Evolutionary conservation across 1,140 invertebrate genomes (phyloP), one percentile per base, ranked within the genome.

Genomic region (Caenorhabditis brenneri): DNA sequence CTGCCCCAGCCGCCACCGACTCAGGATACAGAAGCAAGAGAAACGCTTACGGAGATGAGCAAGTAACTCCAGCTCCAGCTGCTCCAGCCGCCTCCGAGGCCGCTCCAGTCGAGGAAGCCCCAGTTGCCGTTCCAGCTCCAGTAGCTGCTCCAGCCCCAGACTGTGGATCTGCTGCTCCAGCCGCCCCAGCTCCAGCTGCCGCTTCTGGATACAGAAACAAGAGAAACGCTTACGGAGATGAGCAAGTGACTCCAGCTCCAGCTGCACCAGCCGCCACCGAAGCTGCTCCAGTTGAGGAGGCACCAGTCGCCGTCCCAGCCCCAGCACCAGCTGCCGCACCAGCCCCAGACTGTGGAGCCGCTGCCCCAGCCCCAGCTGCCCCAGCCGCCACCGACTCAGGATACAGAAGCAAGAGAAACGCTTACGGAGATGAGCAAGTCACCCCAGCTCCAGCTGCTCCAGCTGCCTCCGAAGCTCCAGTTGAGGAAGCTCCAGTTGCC

Each of bases 201-300:
- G 48, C 3, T 39, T 81, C 81, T 33, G 81, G 81, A 65, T 82
- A 82, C 81, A 46, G 81, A 5, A 36, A 16, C 33, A 31, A 81
- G 42, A 79, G 51, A 55, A 79, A 79, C 78, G 27, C 39, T 2
- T 79, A 79, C 46, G 78, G 78, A 79, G 78, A 79, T 24, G 78
- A 79, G 15, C 39, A 42, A 31, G 78, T 79, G 1, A 79, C 78
- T 51, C 79, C 79, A 46, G 79, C 49, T 31, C 42, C 79, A 36
- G 79, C 79, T 0, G 58, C 58, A 5, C 58, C 53, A 55, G 48
- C 78, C 9, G 7, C 78, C 2, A 1, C 78, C 0, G 33, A 39
- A 16, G 78, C n/a, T n/a, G n/a, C 78, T 79, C 78, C 78, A 39
- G 46, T 48, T 4, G 78, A 79, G 46, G 19, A 79, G 19, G 78